Conservation (phyloP, 2,888 invertebrate genomes). For the Celastrina argiolus region DNA sequence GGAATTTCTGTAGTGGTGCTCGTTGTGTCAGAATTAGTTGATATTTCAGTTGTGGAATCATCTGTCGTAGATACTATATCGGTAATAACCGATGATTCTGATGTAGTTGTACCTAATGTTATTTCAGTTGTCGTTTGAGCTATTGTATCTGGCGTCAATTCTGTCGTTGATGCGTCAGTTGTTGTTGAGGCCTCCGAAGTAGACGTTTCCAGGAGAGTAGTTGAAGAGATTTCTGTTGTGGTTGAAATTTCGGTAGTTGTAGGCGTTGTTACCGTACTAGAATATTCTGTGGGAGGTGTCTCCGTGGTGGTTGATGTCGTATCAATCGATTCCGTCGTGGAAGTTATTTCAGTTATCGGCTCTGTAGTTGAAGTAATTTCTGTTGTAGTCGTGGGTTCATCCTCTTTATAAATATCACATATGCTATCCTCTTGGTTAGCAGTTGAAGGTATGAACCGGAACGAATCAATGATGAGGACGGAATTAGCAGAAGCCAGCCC, state of each 20-base stretch:
- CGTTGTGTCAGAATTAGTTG: neutral
- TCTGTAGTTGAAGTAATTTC: neutral
- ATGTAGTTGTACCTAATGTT: neutral
- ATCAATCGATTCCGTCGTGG: neutral
- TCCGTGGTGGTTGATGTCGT: neutral
- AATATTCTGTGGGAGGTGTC: neutral
- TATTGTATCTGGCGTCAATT: neutral
- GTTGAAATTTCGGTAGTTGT: neutral
- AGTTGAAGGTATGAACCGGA: slow-evolving; percentile 34
- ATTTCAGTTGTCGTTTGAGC: neutral
- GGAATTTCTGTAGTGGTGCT: neutral
- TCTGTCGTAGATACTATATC: neutral
- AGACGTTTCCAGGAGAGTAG: neutral
- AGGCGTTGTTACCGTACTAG: neutral
- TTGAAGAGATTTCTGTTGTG: neutral
- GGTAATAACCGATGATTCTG: neutral
- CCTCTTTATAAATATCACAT: neutral
- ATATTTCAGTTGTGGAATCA: neutral
- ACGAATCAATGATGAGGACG: slow-evolving; percentile 34
- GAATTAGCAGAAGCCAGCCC: slow-evolving; percentile 29
- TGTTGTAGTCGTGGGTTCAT: neutral
- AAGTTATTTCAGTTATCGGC: neutral
- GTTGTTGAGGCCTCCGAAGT: neutral
- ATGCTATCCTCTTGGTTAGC: slow-evolving; percentile 25
- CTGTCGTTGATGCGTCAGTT: neutral